Evolutionary conservation across 2,888 invertebrate species (phyloP).

Genomic region (Drosophila merina): DNA sequence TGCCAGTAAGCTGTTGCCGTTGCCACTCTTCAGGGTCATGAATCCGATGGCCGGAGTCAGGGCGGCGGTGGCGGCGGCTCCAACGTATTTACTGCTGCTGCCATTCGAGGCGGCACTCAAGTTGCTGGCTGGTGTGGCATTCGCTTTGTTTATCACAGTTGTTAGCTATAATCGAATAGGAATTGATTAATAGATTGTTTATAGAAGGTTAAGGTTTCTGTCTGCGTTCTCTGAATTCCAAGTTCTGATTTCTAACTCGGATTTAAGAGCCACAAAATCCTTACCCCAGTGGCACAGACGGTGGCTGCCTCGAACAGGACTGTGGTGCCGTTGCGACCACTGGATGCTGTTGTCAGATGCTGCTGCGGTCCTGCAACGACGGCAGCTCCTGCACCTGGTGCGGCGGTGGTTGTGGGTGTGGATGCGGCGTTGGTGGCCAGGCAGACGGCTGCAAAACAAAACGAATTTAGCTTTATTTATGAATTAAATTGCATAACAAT

Average conservation of each 20-base stretch:
- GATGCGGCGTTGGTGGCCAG: constrained; percentile 67
- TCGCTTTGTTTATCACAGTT: constrained; percentile 82
- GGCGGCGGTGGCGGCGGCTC: constrained; percentile 25
- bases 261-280: constrained; percentile 25
- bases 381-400: background rate
- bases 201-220: background rate
- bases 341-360: constrained; percentile 26
- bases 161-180: constrained; percentile 58
- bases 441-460: constrained; percentile 79
- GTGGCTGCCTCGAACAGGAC: constrained; percentile 84
- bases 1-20: constrained; percentile 34
- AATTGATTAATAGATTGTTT: background rate
- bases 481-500: constrained; percentile 44
- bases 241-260: too few species aligned
- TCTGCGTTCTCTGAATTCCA: too few species aligned
- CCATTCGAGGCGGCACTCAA: constrained; percentile 14
- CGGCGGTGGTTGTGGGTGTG: constrained; percentile 9
- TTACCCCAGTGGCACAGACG: constrained; percentile 81
- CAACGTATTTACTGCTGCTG: constrained; percentile 8
- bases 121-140: constrained; percentile 52
- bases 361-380: constrained; percentile 17
- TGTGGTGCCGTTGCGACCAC: constrained; percentile 73
- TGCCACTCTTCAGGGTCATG: constrained; percentile 36
- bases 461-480: constrained; percentile 1
- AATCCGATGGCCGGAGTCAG: constrained; percentile 33